These are phyloP conservation scores for Patiria miniata DNA, from an alignment of 35 echinoderm and acorn worm species.

Conservation along the genomic window DNA sequence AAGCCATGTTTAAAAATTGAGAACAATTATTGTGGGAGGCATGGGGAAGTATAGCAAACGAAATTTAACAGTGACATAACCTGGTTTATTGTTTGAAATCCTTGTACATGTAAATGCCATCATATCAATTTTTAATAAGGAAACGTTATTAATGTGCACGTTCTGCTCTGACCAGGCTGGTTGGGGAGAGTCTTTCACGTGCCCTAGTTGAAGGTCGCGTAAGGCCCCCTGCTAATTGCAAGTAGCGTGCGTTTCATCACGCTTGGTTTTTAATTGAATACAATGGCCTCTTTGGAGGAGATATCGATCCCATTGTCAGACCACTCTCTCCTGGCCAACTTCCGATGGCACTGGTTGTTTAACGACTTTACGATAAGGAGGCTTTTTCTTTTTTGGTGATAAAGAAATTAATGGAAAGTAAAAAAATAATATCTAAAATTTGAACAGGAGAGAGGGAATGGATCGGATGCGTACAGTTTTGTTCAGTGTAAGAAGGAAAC, in stretches of 20 bases:
- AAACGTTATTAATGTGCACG: neutral
- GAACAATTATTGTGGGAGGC: too few species aligned
- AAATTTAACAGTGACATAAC: too few species aligned
- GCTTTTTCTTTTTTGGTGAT: too few species aligned
- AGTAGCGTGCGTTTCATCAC: conserved; percentile 9
- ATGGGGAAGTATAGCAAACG: too few species aligned
- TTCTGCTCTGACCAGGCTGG: neutral
- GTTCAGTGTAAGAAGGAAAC: too few species aligned
- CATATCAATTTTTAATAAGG: conserved; percentile 23
- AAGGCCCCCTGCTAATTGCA: neutral
- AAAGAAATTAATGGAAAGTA: too few species aligned
- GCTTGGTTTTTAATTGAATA: conserved; percentile 29
- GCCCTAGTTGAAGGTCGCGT: neutral
- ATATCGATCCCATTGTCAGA: neutral
- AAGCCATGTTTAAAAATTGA: too few species aligned
- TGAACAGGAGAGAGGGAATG: too few species aligned
- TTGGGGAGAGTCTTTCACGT: neutral
- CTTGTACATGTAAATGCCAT: neutral
- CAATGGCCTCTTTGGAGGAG: conserved; percentile 6
- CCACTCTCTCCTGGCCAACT: neutral
- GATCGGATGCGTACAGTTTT: too few species aligned
- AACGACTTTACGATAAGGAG: neutral
- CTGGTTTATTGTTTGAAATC: neutral
- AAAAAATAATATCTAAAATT: too few species aligned
- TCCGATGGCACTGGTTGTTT: neutral